A percentile compares a stretch with the other conserved stretches of the same genome.
These are phyloP conservation scores for Heliconius charithonia DNA, from an alignment of 2,888 invertebrate species.

Conservation along the genomic window DNA sequence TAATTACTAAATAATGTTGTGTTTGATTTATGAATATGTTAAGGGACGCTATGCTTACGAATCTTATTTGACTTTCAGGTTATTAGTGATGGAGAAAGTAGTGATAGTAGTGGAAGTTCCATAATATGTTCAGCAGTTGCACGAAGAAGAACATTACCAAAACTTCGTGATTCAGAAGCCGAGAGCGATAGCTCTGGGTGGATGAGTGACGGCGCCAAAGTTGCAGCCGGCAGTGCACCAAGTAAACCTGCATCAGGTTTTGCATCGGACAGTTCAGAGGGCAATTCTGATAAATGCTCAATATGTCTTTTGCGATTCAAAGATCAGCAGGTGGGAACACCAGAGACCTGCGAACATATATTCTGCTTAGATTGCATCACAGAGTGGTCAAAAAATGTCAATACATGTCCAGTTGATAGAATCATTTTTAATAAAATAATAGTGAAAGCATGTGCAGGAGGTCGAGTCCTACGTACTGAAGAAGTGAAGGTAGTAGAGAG, in stretches of 20 bases:
- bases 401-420: slow-evolving; percentile 97
- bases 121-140: slow-evolving; percentile 60
- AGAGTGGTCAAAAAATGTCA: slow-evolving; percentile 97
- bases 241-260: slow-evolving; percentile 62
- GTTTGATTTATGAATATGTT: neutral
- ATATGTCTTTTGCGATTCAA: slow-evolving; percentile 92
- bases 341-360: slow-evolving; percentile 93
- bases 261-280: slow-evolving; percentile 86
- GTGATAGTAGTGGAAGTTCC: slow-evolving; percentile 73
- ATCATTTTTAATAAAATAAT: slow-evolving; percentile 90
- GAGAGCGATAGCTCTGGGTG: slow-evolving; percentile 70
- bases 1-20: slow-evolving; percentile 53
- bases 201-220: slow-evolving; percentile 56
- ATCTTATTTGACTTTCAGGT: slow-evolving; percentile 70
- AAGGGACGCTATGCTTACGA: neutral
- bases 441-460: slow-evolving; percentile 87
- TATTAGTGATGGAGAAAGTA: slow-evolving; percentile 77
- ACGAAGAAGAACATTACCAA: slow-evolving; percentile 66
- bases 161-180: slow-evolving; percentile 68
- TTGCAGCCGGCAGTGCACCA: slow-evolving; percentile 45
- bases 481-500: slow-evolving; percentile 83
- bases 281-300: slow-evolving; percentile 92
- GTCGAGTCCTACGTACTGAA: slow-evolving; percentile 86
- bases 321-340: slow-evolving; percentile 92
- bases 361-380: slow-evolving; percentile 95